Conservation (phyloP, 2,797 vertebrate species). For the Zalophus californianus region DNA sequence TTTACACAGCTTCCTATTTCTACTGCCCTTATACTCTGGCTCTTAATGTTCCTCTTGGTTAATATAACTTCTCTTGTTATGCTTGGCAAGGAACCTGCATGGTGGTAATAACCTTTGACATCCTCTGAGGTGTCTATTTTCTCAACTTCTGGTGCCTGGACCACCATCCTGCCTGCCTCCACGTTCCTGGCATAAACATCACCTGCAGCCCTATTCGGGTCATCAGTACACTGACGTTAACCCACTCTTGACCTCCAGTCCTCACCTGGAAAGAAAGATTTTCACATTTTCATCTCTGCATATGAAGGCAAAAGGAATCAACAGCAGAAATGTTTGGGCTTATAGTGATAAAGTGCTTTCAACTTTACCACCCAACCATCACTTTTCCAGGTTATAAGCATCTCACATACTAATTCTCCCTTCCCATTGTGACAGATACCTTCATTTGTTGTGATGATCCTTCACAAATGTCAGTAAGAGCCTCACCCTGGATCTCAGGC, state of each 20-base stretch:
- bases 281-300: not conserved
- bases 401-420: not conserved
- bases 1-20: not conserved
- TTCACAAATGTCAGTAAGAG: not conserved
- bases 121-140: not conserved
- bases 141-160: not conserved
- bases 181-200: slow-evolving; percentile 18
- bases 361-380: not conserved
- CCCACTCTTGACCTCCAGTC: not conserved
- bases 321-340: not conserved
- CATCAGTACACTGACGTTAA: not conserved
- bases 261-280: slow-evolving; percentile 5
- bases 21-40: not conserved
- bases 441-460: not conserved
- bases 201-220: not conserved
- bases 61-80: not conserved
- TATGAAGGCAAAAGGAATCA: not conserved
- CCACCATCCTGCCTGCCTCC: not conserved
- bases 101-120: not conserved
- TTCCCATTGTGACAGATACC: not conserved
- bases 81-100: not conserved
- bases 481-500: not conserved
- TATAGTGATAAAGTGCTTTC: not conserved
- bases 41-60: not conserved
- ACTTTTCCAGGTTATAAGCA: slow-evolving; percentile 6